Base-by-base conservation (phyloP, 2,888 invertebrate genomes). In the Tillus elongatus region DNA sequence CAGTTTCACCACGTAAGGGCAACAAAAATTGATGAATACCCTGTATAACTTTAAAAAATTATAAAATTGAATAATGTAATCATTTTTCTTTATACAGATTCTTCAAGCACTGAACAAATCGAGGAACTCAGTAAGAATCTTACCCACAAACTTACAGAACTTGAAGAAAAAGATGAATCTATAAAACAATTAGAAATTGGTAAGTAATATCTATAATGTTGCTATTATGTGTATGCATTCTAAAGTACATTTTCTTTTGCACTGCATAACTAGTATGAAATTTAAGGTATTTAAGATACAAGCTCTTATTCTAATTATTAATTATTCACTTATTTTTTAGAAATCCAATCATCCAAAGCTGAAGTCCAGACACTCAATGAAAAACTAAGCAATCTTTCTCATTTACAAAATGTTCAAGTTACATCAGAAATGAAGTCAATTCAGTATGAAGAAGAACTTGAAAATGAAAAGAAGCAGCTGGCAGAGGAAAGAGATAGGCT, bases 381-480 rank as follows among this genome's bases (percentile, higher is more conserved):
- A 47, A 74, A 72, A 57, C 57, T 77, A 36, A 71, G 72, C 19
- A 75, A 76, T 47, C 70, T 77, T 39, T 71, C 75, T 30, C 72
- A 75, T 47, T 64, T 77, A 3, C 75, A 81, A 61, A 78, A 71
- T 63, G 73, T 74, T 36, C 76, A 79, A 56, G 83, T 87, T n/a
- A 75, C 76, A 14, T 77, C 82, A 1, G 84, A 88, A 68, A 79
- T 88, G 56, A 79, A 77, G 49, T 77, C 80, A 4, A 80, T 84
- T 24, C 82, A 86, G 52, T 62, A 85, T 41, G 88, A 89, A 61
- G 87, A 88, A 60, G 63, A 69, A 37, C 54, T 78, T 2, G 66
- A 68, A 44, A 64, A 64, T 16, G 67, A 71, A 41, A 73, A 71
- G 48, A 66, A 66, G 46, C 66, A 68, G 48, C 50, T 75, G 15